A percentile compares a stretch with the other conserved stretches of the same genome.
Evolutionary conservation across 2,797 vertebrate genomes (phyloP).

Genomic region (Gymnopithys bicolor): DNA sequence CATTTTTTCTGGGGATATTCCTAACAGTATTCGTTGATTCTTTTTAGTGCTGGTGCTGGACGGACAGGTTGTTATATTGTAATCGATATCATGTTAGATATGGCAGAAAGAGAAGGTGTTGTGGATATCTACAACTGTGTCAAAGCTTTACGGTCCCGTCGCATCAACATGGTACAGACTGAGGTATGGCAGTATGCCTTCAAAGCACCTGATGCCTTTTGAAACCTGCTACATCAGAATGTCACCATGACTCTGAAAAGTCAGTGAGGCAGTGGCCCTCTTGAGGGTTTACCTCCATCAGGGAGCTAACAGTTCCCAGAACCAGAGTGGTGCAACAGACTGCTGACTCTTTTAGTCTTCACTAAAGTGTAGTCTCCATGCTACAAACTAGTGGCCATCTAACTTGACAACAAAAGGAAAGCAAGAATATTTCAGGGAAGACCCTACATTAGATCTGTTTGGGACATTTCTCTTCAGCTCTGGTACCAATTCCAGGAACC

Average conservation of each 20-base stretch:
- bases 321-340: not conserved
- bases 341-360: not conserved
- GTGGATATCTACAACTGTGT: slow-evolving; percentile 99
- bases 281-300: fast-evolving
- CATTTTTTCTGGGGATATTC: not conserved
- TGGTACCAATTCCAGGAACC: not conserved
- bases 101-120: slow-evolving; percentile 98
- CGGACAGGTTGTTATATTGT: slow-evolving; percentile 98
- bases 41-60: slow-evolving; percentile 92
- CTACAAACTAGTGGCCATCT: not conserved
- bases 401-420: not conserved
- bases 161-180: slow-evolving; percentile 98
- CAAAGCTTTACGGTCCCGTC: slow-evolving; percentile 94
- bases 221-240: not conserved
- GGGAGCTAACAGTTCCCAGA: not conserved
- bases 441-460: not conserved
- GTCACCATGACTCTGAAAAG: not conserved
- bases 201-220: not conserved
- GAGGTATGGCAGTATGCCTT: slow-evolving; percentile 72
- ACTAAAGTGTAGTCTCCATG: no score
- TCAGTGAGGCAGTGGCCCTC: not conserved
- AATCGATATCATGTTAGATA: slow-evolving; percentile 99
- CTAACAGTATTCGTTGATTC: not conserved
- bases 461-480: not conserved
- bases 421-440: not conserved